phyloP scores from a whole-genome alignment of 2,888 invertebrate genomes.

The Malacosoma neustria region DNA sequence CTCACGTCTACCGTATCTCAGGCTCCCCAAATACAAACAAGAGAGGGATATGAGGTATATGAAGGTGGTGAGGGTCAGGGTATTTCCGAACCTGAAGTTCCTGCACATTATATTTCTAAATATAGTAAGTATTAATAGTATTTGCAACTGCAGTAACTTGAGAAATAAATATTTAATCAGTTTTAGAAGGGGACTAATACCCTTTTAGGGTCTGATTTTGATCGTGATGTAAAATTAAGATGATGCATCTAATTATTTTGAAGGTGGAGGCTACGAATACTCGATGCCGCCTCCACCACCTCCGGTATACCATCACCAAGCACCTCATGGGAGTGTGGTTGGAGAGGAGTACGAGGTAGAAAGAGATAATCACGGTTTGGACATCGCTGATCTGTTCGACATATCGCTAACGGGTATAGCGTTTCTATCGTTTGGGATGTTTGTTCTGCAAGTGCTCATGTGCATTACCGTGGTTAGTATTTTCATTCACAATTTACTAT shows the following conservation, averaged over 20 bases:
- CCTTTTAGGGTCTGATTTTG: too few relatives aligned
- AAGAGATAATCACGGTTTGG: constrained; percentile 74
- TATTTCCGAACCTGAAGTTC: constrained; percentile 34
- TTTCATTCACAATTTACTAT: too few relatives aligned
- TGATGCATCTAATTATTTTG: neutral
- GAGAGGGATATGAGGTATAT: constrained; percentile 71
- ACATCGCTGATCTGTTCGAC: constrained; percentile 83
- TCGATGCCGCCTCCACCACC: constrained; percentile 64
- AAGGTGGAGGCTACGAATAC: constrained; percentile 63
- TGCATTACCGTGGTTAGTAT: constrained; percentile 78
- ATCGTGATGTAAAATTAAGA: too few relatives aligned
- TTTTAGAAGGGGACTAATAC: too few relatives aligned
- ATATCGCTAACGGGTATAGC: constrained; percentile 88
- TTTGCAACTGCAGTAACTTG: too few relatives aligned
- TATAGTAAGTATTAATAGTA: constrained; percentile 36
- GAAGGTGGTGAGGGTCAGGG: constrained; percentile 76
- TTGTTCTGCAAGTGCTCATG: constrained; percentile 85
- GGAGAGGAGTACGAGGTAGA: constrained; percentile 48
- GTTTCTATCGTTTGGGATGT: constrained; percentile 87
- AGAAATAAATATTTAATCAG: too few relatives aligned
- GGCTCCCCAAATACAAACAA: constrained; percentile 23
- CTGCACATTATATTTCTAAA: constrained; percentile 45
- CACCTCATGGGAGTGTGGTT: constrained; percentile 27
- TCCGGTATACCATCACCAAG: constrained; percentile 42
- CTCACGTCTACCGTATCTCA: constrained; percentile 8